These are phyloP conservation scores for Onchidella celtica DNA, from an alignment of 2,888 invertebrate genomes.

Conservation along the genomic window DNA sequence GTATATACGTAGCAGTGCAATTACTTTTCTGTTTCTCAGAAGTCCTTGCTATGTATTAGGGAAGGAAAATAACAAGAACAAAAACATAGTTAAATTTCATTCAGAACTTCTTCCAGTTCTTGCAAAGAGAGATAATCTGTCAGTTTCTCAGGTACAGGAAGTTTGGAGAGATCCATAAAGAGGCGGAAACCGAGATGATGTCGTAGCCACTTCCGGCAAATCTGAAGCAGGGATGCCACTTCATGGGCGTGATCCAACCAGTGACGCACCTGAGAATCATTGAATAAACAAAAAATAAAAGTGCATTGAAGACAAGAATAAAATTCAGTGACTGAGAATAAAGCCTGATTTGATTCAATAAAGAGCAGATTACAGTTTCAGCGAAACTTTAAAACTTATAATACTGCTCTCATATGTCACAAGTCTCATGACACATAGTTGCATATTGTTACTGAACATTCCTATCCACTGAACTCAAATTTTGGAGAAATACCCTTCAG, in stretches of 20 bases:
- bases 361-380: no score
- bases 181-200: constrained; percentile 68
- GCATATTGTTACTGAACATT: no score
- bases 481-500: no score
- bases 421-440: no score
- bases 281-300: no score
- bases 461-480: no score
- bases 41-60: neutral
- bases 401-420: no score
- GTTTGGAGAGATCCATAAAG: constrained; percentile 60
- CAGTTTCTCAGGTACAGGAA: constrained; percentile 71
- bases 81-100: neutral
- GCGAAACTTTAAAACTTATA: no score
- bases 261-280: constrained; percentile 38
- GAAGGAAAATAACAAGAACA: neutral
- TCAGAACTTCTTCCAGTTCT: constrained; percentile 67
- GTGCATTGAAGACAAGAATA: no score
- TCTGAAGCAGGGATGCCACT: constrained; percentile 70
- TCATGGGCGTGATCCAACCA: constrained; percentile 71
- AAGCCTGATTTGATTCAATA: no score
- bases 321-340: no score
- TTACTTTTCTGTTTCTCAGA: neutral
- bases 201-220: constrained; percentile 73
- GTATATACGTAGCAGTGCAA: no score
- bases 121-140: constrained; percentile 71